phyloP scores from a whole-genome alignment of 2,797 vertebrate genomes.

The Babyrousa celebensis region DNA sequence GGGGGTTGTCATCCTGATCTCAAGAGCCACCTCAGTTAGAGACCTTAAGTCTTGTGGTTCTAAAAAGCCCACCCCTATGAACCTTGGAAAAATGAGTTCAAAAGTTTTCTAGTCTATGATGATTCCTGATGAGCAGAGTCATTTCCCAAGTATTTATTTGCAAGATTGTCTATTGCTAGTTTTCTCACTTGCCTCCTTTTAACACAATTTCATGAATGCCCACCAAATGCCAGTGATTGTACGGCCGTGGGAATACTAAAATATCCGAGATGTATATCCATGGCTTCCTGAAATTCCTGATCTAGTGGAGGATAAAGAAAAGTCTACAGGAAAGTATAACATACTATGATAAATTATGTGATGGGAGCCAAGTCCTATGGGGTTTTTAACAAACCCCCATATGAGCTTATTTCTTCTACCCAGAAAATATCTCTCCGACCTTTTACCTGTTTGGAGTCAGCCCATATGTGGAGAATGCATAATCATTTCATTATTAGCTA shows the following conservation, averaged over 20 bases:
- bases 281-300: not conserved
- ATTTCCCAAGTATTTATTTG: not conserved
- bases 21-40: not conserved
- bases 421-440: not conserved
- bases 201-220: not conserved
- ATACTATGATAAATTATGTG: not conserved
- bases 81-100: not conserved
- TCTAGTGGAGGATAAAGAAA: not conserved
- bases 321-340: not conserved
- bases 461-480: not conserved
- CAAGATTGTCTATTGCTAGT: not conserved
- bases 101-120: not conserved
- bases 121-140: not conserved
- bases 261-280: fast-evolving
- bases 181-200: not conserved
- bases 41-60: not conserved
- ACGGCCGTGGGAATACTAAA: too few relatives aligned
- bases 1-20: not conserved
- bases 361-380: not conserved
- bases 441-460: not conserved
- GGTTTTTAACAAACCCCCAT: not conserved
- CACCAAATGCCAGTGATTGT: not conserved
- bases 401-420: not conserved
- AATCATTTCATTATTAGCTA: not conserved
- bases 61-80: not conserved